Evolutionary conservation across 2,113 vertebrate species (phyloP), one percentile per base, ranked within the genome.

Genomic region (Grammomys dolichurus): DNA sequence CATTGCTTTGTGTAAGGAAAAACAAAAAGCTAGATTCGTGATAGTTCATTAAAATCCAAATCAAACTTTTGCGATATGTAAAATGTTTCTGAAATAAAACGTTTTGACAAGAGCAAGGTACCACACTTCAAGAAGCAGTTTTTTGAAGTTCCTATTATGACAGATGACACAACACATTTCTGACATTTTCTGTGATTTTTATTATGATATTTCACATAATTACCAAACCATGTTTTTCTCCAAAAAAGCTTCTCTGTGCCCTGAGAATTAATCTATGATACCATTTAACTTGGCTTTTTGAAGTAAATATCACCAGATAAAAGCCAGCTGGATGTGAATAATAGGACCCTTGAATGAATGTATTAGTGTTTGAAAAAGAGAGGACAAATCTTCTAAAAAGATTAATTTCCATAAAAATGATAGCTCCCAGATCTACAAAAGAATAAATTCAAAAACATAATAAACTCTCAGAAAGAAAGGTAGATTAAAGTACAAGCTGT

Each of bases 361-460:
- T 99, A 99, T 99, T 99, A 99, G 98, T 99, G 98, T 98, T 99
- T 99, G 98, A 99, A 99, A 99, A 99, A 99, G 99, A 99, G 99
- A 99, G 98, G 99, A 99, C 99, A 99, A 99, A 98, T 99, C 99
- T 99, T 98, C 98, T 99, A 98, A 99, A 99, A 99, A 99, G 99
- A 99, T 99, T 99, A 99, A 99, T 99, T 99, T 99, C 99, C 99
- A 99, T 99, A 99, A 99, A 99, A 99, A 99, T 99, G 99, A 99
- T 99, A 98, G 98, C 99, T 99, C 98, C 98, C 98, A 98, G 98
- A 99, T 99, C 99, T 99, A 99, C 99, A 98, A 99, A 99, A 99
- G 99, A 99, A 99, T 99, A 99, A 98, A 99, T 99, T 99, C 99
- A 99, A 98, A 98, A 99, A 99, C 99, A 99, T 99, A 99, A 99